Percentiles rank a stretch among this genome's conserved stretches.
Evolutionary conservation across 2,113 vertebrate genomes (phyloP).

Genomic region (Dascyllus trimaculatus): DNA sequence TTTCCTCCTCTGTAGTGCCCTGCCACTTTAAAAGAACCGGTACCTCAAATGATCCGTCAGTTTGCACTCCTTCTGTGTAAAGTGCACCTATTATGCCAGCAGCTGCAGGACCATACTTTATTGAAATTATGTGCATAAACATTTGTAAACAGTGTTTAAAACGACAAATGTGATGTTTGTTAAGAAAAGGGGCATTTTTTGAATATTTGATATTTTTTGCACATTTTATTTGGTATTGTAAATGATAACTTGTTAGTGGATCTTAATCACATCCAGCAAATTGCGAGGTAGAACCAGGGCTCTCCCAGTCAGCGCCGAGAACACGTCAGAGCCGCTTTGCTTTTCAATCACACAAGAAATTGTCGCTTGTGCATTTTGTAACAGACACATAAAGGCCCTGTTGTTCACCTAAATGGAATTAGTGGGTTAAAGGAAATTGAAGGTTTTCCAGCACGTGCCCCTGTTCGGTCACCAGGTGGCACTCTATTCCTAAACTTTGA

Average conservation of each 20-base stretch:
- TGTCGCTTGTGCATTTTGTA: constrained; percentile 11
- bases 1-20: constrained; percentile 62
- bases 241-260: constrained; percentile 62
- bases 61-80: constrained; percentile 69
- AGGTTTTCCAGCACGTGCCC: constrained; percentile 23
- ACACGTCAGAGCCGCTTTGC: constrained; percentile 14
- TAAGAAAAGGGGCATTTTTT: constrained; percentile 73
- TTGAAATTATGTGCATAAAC: constrained; percentile 66
- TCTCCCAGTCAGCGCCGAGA: constrained; percentile 27
- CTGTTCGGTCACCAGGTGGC: constrained; percentile 68
- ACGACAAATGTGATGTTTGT: constrained; percentile 62
- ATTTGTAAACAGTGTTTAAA: constrained; percentile 76
- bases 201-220: constrained; percentile 75
- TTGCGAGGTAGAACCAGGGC: constrained; percentile 39
- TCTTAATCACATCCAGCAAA: constrained; percentile 46
- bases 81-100: constrained; percentile 71
- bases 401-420: neutral
- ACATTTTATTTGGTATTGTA: constrained; percentile 77
- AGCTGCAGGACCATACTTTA: constrained; percentile 69
- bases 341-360: constrained; percentile 5
- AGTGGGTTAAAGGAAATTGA: neutral
- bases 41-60: constrained; percentile 69
- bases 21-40: constrained; percentile 69
- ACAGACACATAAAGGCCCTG: neutral
- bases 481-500: constrained; percentile 46